These are phyloP conservation scores for Hydrochoerus hydrochaeris DNA, from an alignment of 2,113 vertebrate species.

Conservation along the genomic window DNA sequence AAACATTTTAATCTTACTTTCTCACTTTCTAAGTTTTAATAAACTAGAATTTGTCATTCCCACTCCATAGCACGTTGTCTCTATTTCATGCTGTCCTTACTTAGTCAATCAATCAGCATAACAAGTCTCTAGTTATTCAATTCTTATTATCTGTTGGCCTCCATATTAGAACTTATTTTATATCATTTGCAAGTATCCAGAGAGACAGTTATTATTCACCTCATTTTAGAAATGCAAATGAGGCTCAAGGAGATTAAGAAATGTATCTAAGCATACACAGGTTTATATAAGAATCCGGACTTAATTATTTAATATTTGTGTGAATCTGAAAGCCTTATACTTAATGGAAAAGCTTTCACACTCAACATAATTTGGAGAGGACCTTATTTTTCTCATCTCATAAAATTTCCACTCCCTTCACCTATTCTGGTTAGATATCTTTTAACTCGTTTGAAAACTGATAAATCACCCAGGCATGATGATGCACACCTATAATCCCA, in stretches of 20 bases:
- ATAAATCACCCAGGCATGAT: not conserved
- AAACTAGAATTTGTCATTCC: not conserved
- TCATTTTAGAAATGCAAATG: conserved; percentile 22
- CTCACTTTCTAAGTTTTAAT: conserved; percentile 38
- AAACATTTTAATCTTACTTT: conserved; percentile 24
- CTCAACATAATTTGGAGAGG: not conserved
- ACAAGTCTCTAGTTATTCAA: not conserved
- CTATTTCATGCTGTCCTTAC: not conserved
- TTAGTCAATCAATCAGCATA: conserved; percentile 10
- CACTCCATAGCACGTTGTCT: not conserved
- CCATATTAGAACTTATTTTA: not conserved
- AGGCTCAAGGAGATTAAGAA: not conserved
- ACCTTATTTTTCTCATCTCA: not conserved
- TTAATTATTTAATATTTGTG: not conserved
- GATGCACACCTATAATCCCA: not conserved
- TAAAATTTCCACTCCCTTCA: not conserved
- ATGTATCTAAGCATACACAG: not conserved
- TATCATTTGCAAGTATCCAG: not conserved
- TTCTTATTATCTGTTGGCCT: not conserved
- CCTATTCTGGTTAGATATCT: not conserved
- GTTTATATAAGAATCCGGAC: not conserved
- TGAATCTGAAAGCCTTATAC: not conserved
- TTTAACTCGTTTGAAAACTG: not conserved
- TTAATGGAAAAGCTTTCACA: not conserved
- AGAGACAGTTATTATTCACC: not conserved